Evolutionary conservation across 2,113 vertebrate species (phyloP).

Genomic region (Proteles cristata): DNA sequence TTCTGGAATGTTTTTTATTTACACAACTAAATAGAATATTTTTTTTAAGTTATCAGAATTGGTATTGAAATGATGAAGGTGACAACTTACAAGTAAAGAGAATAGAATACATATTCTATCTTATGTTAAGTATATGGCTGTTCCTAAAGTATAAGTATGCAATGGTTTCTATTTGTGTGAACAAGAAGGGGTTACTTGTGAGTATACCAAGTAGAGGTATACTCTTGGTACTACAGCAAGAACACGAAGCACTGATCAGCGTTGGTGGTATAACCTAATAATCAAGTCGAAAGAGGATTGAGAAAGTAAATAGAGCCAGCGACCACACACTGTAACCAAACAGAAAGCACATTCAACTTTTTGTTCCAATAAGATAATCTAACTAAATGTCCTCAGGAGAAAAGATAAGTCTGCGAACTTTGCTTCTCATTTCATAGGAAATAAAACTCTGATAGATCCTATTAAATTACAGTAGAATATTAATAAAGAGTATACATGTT

Average conservation of each 20-base stretch:
- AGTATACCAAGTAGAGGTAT: not conserved
- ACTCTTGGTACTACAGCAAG: not conserved
- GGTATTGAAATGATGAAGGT: not conserved
- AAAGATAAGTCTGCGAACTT: not conserved
- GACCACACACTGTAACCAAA: not conserved
- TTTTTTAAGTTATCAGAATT: not conserved
- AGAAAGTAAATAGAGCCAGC: not conserved
- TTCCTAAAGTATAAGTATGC: not conserved
- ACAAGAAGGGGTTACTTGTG: not conserved
- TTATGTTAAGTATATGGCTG: not conserved
- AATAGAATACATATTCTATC: not conserved
- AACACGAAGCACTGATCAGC: not conserved
- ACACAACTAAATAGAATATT: not conserved
- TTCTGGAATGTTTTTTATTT: not conserved
- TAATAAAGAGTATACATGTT: not conserved
- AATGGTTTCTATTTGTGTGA: not conserved
- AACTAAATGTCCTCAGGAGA: slow-evolving; percentile 12
- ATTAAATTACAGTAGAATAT: slow-evolving; percentile 51
- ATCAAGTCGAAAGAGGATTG: not conserved
- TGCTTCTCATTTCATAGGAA: not conserved
- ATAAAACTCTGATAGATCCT: not conserved
- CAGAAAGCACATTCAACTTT: not conserved
- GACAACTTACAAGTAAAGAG: not conserved
- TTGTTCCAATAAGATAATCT: slow-evolving; percentile 20
- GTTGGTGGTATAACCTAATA: not conserved